A percentile compares a stretch with the other conserved stretches of the same genome.
Conservation (phyloP, 92 coral and sea anemone genomes). For the Virgularia gustaviana region DNA sequence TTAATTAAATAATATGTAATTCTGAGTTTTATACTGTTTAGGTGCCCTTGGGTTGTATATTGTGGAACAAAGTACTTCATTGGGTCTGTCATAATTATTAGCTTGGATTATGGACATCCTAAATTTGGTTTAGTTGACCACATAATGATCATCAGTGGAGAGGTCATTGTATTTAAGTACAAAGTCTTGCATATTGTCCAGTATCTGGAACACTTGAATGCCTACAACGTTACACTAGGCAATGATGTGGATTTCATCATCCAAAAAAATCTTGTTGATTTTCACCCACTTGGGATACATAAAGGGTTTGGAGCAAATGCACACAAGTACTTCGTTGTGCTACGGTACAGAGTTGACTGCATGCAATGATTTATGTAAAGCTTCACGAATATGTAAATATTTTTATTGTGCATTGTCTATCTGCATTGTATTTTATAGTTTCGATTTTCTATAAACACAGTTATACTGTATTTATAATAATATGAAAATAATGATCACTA, state of each 20-base stretch:
- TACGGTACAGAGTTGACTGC: constrained; percentile 57
- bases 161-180: constrained; percentile 39
- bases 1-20: background rate
- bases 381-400: background rate
- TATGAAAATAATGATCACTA: no score
- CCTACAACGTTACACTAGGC: constrained; percentile 41
- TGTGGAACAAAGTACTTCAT: background rate
- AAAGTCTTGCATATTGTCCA: constrained; percentile 16
- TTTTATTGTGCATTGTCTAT: background rate
- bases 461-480: no score
- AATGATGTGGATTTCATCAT: constrained; percentile 38
- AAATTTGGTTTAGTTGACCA: constrained; percentile 38
- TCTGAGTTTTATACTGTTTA: background rate
- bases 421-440: background rate
- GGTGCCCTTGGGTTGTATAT: background rate
- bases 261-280: constrained; percentile 52
- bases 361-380: background rate
- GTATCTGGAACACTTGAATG: constrained; percentile 55
- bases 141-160: constrained; percentile 44
- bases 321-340: constrained; percentile 42
- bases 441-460: background rate
- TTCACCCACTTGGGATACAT: constrained; percentile 53
- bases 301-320: constrained; percentile 57
- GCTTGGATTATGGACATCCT: constrained; percentile 46
- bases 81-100: constrained; percentile 33